Base-by-base conservation (phyloP, 2,888 invertebrate genomes). In the Drosophila pseudotakahashii region DNA sequence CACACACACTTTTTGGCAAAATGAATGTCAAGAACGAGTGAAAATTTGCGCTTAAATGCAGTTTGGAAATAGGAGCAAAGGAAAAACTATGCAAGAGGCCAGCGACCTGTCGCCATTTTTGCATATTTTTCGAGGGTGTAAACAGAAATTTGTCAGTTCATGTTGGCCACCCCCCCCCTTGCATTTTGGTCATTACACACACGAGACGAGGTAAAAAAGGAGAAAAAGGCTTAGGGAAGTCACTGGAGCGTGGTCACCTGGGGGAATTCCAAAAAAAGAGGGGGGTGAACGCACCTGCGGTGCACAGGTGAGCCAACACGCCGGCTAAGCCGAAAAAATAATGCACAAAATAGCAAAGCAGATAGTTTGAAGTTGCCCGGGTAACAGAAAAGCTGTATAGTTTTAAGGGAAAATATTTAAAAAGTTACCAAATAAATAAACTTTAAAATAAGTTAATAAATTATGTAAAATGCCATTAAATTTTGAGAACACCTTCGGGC, bases 21-120 rank as follows among this genome's bases (percentile, higher is more conserved):
- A 88, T 88, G 82, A 82, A 82, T 88, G 82, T 82, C 82, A 82
- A 88, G 85, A 82, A 79, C 88, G 79, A 82, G 82, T 73, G 81
- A 68, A 81, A 84, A 84, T 81, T 82, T 88, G 74, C 79, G 75
- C 85, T 76, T 81, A 81, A 87, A 81, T 87, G 78, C 81, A 73
- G 62, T 54, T 54, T 48, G 48, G 48, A 61, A 70, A 52, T 37
- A 30, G 34, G 44, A 53, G 19, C 41, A 13, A 67, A 47, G 39
- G 44, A 70, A 63, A 79, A 69, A 73, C 72, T 62, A 70, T 47
- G 50, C 19, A 57, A 41, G 57, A 72, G 77, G 79, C 69, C 88
- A 84, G 84, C 85, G 84, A 86, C 74, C 80, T 74, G 72, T 59
- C 79, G 52, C 60, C 61, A 60, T 50, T 70, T 53, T 57, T 50